Evolutionary conservation across 1,140 invertebrate genomes (phyloP).

Genomic region (Drosophila malerkotliana): DNA sequence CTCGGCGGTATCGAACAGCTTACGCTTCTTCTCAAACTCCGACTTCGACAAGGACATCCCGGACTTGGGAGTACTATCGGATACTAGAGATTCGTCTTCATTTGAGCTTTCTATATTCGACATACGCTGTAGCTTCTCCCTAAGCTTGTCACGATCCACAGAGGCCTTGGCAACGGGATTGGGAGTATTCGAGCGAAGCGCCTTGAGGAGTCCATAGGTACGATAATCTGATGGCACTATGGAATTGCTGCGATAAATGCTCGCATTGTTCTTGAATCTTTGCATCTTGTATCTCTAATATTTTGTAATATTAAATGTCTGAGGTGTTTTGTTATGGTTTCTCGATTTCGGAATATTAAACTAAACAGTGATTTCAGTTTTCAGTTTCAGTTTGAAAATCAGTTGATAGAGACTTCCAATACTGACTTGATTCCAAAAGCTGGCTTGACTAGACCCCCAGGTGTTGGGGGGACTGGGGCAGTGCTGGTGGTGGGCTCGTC

Average conservation of each 20-base stretch:
- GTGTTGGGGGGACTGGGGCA: constrained; percentile 7
- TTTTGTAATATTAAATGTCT: neutral
- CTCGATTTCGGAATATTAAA: neutral
- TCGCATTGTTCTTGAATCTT: neutral
- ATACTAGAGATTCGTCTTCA: neutral
- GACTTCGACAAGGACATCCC: neutral
- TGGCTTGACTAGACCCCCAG: constrained; percentile 17
- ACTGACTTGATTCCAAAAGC: constrained; percentile 3
- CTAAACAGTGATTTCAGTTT: too few species aligned
- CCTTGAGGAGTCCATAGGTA: constrained; percentile 10
- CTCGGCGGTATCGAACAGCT: neutral
- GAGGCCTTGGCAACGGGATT: neutral
- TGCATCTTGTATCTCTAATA: neutral
- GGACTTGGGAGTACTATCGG: neutral
- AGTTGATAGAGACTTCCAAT: neutral
- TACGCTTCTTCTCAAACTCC: neutral
- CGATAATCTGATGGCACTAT: neutral
- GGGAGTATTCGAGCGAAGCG: neutral
- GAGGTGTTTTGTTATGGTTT: neutral
- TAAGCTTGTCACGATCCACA: neutral
- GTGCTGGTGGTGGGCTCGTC: constrained; percentile 64
- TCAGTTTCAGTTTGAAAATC: neutral
- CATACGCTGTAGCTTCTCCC: neutral
- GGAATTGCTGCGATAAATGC: neutral
- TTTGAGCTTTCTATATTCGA: neutral